phyloP scores from a whole-genome alignment of 2,113 vertebrate species.

The Phylloscopus trochilus region DNA sequence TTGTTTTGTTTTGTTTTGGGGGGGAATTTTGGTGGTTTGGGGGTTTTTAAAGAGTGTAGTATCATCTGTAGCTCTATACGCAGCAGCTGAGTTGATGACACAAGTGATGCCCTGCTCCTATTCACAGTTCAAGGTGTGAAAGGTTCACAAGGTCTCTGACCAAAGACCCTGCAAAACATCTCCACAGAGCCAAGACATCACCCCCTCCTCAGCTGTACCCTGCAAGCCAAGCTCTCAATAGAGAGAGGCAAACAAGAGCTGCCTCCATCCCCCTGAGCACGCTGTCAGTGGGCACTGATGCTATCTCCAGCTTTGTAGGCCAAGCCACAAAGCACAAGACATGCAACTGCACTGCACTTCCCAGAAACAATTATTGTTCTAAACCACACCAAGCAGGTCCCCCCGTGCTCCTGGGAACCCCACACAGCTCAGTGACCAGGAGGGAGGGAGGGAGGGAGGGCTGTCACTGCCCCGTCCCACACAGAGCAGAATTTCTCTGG shows the following conservation, averaged over 20 bases:
- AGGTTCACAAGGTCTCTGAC: background rate
- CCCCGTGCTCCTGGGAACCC: background rate
- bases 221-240: background rate
- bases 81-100: background rate
- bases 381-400: background rate
- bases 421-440: rapidly evolving
- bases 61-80: background rate
- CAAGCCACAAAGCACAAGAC: background rate
- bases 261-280: background rate
- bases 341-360: background rate
- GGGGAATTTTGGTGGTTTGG: background rate
- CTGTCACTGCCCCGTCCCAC: rapidly evolving
- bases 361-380: background rate
- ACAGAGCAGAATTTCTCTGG: background rate
- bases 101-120: background rate
- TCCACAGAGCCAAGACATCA: background rate
- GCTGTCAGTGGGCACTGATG: background rate
- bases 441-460: too few relatives aligned
- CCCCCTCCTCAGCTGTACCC: background rate
- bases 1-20: too few relatives aligned
- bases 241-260: background rate
- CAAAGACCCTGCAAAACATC: background rate
- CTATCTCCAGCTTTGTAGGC: background rate
- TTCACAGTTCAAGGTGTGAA: background rate
- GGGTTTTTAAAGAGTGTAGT: background rate